Conservation (phyloP, 1,140 invertebrate species). For the Drosophila nigromelanica region DNA sequence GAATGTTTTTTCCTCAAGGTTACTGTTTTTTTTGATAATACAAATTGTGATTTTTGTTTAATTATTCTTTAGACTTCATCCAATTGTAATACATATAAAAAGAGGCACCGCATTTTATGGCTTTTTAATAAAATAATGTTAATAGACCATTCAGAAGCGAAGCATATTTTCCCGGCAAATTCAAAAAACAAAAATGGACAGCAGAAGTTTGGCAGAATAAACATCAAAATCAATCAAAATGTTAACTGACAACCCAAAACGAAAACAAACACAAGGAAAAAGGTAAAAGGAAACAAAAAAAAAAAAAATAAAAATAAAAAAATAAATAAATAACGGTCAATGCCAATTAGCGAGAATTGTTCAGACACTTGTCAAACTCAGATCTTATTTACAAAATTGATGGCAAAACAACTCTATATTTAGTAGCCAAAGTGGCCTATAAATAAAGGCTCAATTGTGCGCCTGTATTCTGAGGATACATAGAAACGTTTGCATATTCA, state of each 20-base stretch:
- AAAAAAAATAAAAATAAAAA: background rate
- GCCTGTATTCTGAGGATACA: slow-evolving; percentile 38
- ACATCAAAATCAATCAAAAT: slow-evolving; percentile 13
- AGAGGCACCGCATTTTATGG: slow-evolving; percentile 12
- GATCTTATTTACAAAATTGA: background rate
- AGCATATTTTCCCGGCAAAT: slow-evolving; percentile 40
- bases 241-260: background rate
- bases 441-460: slow-evolving; percentile 35
- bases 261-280: background rate
- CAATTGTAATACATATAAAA: background rate
- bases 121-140: background rate
- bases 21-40: too few relatives aligned
- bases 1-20: too few relatives aligned
- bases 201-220: background rate
- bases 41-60: too few relatives aligned
- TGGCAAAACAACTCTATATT: slow-evolving; percentile 40
- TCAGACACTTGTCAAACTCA: slow-evolving; percentile 37
- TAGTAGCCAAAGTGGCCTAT: slow-evolving; percentile 47
- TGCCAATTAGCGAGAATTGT: slow-evolving; percentile 58
- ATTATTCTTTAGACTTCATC: too few relatives aligned
- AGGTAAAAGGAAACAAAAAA: background rate
- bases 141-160: background rate
- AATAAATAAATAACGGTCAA: slow-evolving; percentile 13
- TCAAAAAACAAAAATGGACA: background rate
- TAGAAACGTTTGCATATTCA: slow-evolving; percentile 50